These are phyloP conservation scores for Barnardius zonarius DNA, from an alignment of 2,113 vertebrate genomes.

Conservation along the genomic window DNA sequence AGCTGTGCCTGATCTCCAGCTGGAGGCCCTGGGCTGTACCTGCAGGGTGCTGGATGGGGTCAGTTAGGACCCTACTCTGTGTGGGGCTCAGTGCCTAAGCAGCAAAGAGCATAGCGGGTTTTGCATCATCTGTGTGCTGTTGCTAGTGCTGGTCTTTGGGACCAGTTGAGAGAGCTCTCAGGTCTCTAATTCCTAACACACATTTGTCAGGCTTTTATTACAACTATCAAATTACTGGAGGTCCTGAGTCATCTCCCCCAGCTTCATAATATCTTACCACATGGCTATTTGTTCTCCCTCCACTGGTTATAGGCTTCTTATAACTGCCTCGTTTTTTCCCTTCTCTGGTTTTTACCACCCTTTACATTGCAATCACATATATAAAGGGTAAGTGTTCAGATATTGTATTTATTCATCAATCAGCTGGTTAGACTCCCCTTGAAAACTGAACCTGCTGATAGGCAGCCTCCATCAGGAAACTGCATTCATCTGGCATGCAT, in stretches of 20 bases:
- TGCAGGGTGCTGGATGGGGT: not conserved
- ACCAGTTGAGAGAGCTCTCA: not conserved
- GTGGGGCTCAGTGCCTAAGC: not conserved
- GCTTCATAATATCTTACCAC: not conserved
- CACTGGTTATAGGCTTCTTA: not conserved
- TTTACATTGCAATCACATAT: not conserved
- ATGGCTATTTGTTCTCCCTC: not conserved
- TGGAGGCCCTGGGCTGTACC: not conserved
- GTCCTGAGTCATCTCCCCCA: not conserved
- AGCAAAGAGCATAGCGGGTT: not conserved
- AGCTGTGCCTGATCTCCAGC: not conserved
- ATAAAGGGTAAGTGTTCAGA: not conserved
- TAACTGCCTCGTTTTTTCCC: not conserved
- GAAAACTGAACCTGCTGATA: not conserved
- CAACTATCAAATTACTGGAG: not conserved
- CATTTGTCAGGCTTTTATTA: not conserved
- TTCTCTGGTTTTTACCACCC: not conserved
- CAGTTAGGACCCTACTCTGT: accelerated
- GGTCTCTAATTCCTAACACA: not conserved
- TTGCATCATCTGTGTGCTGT: not conserved
- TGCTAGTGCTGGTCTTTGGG: not conserved
- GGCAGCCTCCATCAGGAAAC: not conserved
- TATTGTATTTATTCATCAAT: not conserved
- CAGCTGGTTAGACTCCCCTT: not conserved
- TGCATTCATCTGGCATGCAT: not conserved